These are phyloP conservation scores for Coilia nasus DNA, from an alignment of 2,797 vertebrate genomes.

Conservation along the genomic window DNA sequence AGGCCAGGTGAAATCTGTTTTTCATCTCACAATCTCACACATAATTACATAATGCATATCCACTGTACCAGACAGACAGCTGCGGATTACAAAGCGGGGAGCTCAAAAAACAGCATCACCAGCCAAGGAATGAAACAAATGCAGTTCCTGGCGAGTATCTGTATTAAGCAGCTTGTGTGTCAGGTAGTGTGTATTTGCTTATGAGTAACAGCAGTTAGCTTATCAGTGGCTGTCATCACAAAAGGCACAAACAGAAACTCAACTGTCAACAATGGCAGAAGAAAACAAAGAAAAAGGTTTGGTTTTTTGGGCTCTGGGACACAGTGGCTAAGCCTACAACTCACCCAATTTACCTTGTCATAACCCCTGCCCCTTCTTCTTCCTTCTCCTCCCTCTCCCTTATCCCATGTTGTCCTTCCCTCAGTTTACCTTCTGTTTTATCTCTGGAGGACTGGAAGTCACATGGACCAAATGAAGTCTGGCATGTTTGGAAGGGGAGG, in stretches of 20 bases:
- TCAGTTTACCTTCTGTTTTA: background rate
- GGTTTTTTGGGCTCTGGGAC: too few relatives aligned
- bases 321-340: background rate
- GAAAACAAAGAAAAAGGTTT: background rate
- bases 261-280: background rate
- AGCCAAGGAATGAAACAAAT: background rate
- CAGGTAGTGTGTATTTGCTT: background rate
- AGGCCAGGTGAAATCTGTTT: slow-evolving; percentile 18
- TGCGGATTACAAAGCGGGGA: slow-evolving; percentile 16
- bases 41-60: slow-evolving; percentile 19
- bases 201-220: background rate
- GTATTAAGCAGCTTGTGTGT: background rate
- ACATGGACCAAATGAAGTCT: slow-evolving; percentile 49
- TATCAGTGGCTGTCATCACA: background rate
- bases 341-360: background rate
- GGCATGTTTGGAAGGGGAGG: slow-evolving; percentile 35
- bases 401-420: background rate
- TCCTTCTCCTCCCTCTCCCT: background rate
- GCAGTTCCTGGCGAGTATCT: background rate
- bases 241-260: background rate
- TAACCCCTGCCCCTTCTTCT: background rate
- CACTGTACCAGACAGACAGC: slow-evolving; percentile 10
- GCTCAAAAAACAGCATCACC: background rate
- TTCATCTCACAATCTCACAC: background rate
- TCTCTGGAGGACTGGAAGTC: slow-evolving; percentile 36